Evolutionary conservation across 23 tunicate genomes (phyloP), one percentile per base, ranked within the genome.

Genomic region (Halocynthia aurantium): DNA sequence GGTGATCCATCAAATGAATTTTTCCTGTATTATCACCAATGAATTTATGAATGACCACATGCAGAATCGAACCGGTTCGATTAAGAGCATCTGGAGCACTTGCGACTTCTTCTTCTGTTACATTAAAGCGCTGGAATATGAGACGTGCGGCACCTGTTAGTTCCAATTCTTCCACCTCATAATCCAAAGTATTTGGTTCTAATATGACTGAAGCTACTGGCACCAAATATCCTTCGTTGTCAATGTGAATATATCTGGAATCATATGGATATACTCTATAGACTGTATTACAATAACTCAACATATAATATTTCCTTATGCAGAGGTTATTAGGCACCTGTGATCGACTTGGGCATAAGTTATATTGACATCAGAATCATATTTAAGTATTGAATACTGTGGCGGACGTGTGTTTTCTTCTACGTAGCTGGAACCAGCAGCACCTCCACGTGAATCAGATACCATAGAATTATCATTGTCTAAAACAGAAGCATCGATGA

Each of bases 331-430:
- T 31, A 31, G 44, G 44, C 44, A 76, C 80, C 56, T 76, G 61
- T 76, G 80, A n/a, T 76, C 80, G 8, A 76, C 80, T 6, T 76
- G 80, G 44, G 61, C 52, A 19, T 76, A 76, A 10, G 80, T 76
- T 0, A 22, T 57, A 17, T 76, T 76, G 44, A 53, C 52, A 52
- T 57, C 57, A 8, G 56, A 12, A n/a, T 76, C 61, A 53, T 76
- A 76, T 56, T 76, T 76, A 52, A 76, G 65, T 17, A 76, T 57
- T 57, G 68, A 10, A 56, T 76, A 76, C 65, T 76, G 80, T 9
- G 80, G 80, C 22, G 80, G 80, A 11, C 80, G 60, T 53, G 61
- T 51, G 80, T 76, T 76, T 52, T 76, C 80, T 53, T 76, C 80
- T 15, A 76, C 67, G 15, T 76, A 76, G 22, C 44, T 51, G 7